Evolutionary conservation across 2,113 vertebrate genomes (phyloP).

Genomic region (Osmerus mordax): DNA sequence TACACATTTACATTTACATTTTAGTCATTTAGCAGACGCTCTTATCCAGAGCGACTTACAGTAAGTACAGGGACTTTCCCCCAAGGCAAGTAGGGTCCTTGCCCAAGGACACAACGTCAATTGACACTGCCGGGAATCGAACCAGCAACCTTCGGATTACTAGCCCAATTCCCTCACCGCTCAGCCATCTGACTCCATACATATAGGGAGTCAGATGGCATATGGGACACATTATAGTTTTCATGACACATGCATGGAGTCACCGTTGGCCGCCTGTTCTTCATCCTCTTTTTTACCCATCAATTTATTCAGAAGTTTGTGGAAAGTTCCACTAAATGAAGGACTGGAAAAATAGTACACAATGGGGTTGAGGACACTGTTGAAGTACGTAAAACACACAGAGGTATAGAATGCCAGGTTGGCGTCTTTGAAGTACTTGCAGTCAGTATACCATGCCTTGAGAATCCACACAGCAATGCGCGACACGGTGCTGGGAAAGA

Average conservation of each 20-base stretch:
- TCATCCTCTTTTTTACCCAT: constrained; percentile 26
- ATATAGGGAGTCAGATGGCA: too few relatives aligned
- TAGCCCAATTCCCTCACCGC: too few relatives aligned
- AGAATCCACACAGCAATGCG: constrained; percentile 70
- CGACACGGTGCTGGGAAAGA: constrained; percentile 72
- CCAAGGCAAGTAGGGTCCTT: too few relatives aligned
- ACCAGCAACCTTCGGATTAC: too few relatives aligned
- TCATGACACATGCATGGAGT: background rate
- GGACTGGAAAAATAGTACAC: constrained; percentile 78
- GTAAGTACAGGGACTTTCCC: too few relatives aligned
- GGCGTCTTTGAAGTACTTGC: constrained; percentile 55
- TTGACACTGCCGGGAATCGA: too few relatives aligned
- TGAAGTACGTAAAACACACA: constrained; percentile 75
- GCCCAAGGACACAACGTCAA: too few relatives aligned
- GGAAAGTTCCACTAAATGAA: constrained; percentile 62
- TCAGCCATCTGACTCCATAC: too few relatives aligned
- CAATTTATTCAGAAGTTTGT: constrained; percentile 55
- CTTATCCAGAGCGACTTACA: too few relatives aligned
- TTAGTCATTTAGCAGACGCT: too few relatives aligned
- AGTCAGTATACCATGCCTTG: constrained; percentile 64
- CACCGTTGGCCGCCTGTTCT: background rate
- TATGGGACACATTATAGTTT: too few relatives aligned
- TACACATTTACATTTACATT: too few relatives aligned
- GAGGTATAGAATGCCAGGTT: constrained; percentile 73
- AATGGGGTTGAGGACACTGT: constrained; percentile 75